A percentile compares a stretch with the other conserved stretches of the same genome.
These are phyloP conservation scores for Thaumatotibia leucotreta DNA, from an alignment of 1,140 invertebrate species.

Conservation along the genomic window DNA sequence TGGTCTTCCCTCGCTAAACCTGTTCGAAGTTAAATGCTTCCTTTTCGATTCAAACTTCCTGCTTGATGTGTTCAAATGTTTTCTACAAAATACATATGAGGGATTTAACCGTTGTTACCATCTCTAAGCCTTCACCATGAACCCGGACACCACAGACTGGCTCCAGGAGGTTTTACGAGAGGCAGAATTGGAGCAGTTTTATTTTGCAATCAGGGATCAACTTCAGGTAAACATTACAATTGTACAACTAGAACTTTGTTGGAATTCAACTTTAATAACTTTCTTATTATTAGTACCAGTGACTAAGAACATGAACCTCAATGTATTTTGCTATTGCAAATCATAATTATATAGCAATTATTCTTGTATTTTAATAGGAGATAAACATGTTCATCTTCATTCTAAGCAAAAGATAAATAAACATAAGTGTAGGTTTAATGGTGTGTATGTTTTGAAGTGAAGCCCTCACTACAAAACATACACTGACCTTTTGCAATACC, in stretches of 20 bases:
- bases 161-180: conserved; percentile 90
- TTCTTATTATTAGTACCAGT: no score
- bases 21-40: conserved; percentile 6
- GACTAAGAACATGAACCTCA: no score
- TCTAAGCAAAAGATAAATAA: background rate
- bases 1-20: background rate
- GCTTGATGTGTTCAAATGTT: conserved; percentile 40
- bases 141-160: conserved; percentile 84
- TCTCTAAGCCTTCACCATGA: conserved; percentile 44
- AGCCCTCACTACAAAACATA: background rate
- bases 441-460: background rate
- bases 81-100: background rate
- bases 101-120: background rate
- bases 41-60: conserved; percentile 39
- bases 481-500: background rate
- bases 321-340: no score
- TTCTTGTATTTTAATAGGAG: background rate
- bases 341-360: no score
- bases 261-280: background rate
- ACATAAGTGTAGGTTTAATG: background rate
- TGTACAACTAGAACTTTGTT: background rate
- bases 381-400: background rate
- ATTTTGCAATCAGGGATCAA: conserved; percentile 92
- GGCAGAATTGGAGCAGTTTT: conserved; percentile 95
- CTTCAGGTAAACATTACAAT: conserved; percentile 80